These are phyloP conservation scores for Danio choprae DNA, from an alignment of 2,797 vertebrate species.

Conservation along the genomic window DNA sequence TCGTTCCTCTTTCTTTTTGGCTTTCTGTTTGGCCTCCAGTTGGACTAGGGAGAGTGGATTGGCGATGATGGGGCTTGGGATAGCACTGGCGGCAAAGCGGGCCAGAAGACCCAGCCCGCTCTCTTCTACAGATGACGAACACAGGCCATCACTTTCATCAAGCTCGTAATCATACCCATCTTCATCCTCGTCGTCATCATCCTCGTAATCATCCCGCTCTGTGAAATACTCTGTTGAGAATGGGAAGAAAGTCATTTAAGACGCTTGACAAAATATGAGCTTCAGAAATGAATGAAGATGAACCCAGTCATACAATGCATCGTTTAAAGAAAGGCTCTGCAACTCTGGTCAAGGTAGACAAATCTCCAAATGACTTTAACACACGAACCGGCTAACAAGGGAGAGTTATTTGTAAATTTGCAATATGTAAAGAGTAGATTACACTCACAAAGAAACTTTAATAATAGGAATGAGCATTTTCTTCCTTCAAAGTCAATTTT, in stretches of 20 bases:
- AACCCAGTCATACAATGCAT: not conserved
- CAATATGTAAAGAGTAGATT: not conserved
- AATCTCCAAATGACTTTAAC: not conserved
- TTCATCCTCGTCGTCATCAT: slow-evolving; percentile 80
- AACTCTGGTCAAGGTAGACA: not conserved
- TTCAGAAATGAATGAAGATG: slow-evolving; percentile 14
- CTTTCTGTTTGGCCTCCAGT: slow-evolving; percentile 87
- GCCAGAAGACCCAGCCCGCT: slow-evolving; percentile 93
- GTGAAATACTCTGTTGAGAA: slow-evolving; percentile 72
- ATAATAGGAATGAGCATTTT: too few relatives aligned
- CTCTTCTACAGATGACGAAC: slow-evolving; percentile 84
- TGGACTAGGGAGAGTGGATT: slow-evolving; percentile 84
- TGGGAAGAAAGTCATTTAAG: slow-evolving; percentile 50
- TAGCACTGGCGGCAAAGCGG: slow-evolving; percentile 90
- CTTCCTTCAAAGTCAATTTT: too few relatives aligned
- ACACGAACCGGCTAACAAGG: not conserved
- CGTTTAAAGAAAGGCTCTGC: not conserved
- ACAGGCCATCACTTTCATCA: slow-evolving; percentile 74
- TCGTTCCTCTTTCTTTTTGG: slow-evolving; percentile 88
- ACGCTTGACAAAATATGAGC: not conserved
- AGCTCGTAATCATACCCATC: slow-evolving; percentile 76
- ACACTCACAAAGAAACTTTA: too few relatives aligned
- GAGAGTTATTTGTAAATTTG: not conserved
- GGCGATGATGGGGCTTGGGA: slow-evolving; percentile 85
- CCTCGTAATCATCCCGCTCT: slow-evolving; percentile 74